Base-by-base conservation (phyloP, 53 echinoderm and acorn worm genomes). In the Echinometra lucunter region DNA sequence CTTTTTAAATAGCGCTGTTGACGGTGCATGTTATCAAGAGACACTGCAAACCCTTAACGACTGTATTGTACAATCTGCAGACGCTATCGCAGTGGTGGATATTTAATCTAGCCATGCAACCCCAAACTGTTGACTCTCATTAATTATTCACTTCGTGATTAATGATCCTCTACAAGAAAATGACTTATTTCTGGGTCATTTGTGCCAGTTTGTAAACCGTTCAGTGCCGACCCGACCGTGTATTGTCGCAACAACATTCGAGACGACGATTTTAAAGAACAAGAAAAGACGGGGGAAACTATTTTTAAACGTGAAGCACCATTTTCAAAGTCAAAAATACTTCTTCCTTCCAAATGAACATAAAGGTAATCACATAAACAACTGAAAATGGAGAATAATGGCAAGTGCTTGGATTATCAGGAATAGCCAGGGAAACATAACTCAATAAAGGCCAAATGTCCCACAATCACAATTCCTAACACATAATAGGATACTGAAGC, bases 141-240 rank as follows among this genome's bases (percentile, higher is more conserved):
- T 89, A 89, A 89, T 89, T 89, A 89, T 89, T 89, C 89, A 89
- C 89, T 58, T 38, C 89, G 38, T 89, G 89, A 89, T 89, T 89
- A 89, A 89, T 89, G 89, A 89, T 37, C 89, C 89, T 60, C 38
- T 89, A 60, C 89, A 23, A 32, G 89, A 89, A 89, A 89, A 57
- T 89, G 60, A 58, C 89, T 89, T 89, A 89, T 89, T 89, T 89
- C 89, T 89, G 89, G 89, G 89, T 89, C 89, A 89, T 89, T 89
- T 89, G 58, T n/a, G 89, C 89, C 89, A 89, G 89, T 89, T 89
- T 85, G 85, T 85, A 85, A 85, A 85, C 45, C 85, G 85, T 85
- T 85, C 85, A 53, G 49, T n/a, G 49, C 45, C 85, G 85, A 85
- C n/a, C 85, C 85, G 30, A 85, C 85, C 28, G 49, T 85, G 85